Base-by-base conservation (phyloP, 23 tunicate species). In the Ascidia mentula region DNA sequence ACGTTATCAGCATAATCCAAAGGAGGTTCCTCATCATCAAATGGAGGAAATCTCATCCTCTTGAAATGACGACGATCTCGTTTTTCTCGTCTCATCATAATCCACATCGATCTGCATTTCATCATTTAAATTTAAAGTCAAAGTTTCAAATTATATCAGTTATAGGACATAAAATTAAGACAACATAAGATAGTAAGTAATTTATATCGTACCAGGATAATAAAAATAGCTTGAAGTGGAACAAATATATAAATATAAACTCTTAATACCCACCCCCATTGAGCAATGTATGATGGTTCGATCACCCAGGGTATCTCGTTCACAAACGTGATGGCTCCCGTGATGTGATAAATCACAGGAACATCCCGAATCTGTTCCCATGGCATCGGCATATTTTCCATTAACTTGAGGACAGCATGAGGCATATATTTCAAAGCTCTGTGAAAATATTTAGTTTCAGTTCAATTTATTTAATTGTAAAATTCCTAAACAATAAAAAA, bases 191-290 rank as follows among this genome's bases (percentile, higher is more conserved):
- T n/a, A n/a, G n/a, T n/a, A n/a, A n/a, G n/a, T n/a, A n/a, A n/a
- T n/a, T n/a, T n/a, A n/a, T n/a, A n/a, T 20, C 18, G 18, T 20
- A 18, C 18, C 60, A 18, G 18, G 20, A 46, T 20, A 46, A 18
- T 46, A 46, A 46, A 18, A 46, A 46, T 46, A 18, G 18, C 18
- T 46, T 46, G n/a, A n/a, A n/a, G n/a, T n/a, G n/a, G n/a, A n/a
- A n/a, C n/a, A n/a, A n/a, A n/a, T n/a, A n/a, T n/a, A n/a, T n/a
- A n/a, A n/a, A n/a, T n/a, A n/a, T n/a, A n/a, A n/a, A n/a, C n/a
- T n/a, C n/a, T n/a, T n/a, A n/a, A n/a, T n/a, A n/a, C 98, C 88
- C 46, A 93, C 98, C 99, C 99, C 99, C 99, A 95, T 81, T 95
- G 99, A 24, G 99, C 99, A 13, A 95, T 95, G 71, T 95, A 95